Conservation (phyloP, 1,140 invertebrate genomes). For the Aricia agestis region DNA sequence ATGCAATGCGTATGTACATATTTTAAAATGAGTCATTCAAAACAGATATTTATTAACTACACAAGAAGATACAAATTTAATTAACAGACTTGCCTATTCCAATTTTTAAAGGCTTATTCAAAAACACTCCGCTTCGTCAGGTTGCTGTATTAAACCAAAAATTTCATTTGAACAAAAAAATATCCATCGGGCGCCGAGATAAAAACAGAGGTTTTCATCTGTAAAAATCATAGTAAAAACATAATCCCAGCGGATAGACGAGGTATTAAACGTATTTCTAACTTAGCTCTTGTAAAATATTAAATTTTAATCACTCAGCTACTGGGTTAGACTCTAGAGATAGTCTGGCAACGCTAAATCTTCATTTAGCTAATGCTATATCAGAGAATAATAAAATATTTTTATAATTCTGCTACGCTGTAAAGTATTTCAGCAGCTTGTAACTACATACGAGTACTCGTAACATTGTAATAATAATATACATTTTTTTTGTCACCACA, state of each 20-base stretch:
- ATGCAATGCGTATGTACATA: no score
- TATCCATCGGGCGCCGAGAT: background rate
- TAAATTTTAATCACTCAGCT: slow-evolving; percentile 14
- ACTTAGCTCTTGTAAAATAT: slow-evolving; percentile 10
- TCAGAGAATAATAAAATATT: background rate
- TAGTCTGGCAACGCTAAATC: background rate
- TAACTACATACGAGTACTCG: no score
- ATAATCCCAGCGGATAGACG: background rate
- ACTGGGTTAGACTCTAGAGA: background rate
- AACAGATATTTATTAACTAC: no score
- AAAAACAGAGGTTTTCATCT: background rate
- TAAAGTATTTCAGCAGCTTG: background rate
- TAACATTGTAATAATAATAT: no score
- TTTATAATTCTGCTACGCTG: background rate
- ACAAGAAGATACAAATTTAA: no score
- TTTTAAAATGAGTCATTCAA: no score
- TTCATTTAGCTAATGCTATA: slow-evolving; percentile 10
- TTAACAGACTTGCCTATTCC: no score
- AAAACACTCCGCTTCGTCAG: no score
- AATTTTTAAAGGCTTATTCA: no score
- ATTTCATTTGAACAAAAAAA: no score
- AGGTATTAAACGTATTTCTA: slow-evolving; percentile 7
- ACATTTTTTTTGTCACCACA: no score
- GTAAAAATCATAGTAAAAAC: background rate
- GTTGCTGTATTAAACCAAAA: no score